These are phyloP conservation scores for Ligdia adustata DNA, from an alignment of 2,888 invertebrate genomes.

Conservation along the genomic window DNA sequence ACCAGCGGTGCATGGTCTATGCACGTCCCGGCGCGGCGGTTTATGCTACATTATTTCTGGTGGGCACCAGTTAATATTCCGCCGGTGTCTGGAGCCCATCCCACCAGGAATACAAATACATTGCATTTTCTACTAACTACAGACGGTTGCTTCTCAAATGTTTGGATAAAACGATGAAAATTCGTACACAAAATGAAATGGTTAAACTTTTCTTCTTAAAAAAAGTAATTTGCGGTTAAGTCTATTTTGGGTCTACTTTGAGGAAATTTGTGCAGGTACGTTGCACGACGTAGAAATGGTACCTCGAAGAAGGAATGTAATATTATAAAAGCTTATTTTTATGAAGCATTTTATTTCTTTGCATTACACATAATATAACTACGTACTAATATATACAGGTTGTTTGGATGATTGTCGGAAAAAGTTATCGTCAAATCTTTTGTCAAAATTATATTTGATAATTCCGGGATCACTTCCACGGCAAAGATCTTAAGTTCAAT, in stretches of 20 bases:
- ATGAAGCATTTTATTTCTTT: no score
- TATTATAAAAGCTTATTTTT: no score
- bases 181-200: constrained; percentile 14
- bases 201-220: constrained; percentile 11
- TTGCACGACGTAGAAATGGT: no score
- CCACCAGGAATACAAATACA: constrained; percentile 73
- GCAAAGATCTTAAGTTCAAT: no score
- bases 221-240: constrained; percentile 6
- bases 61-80: constrained; percentile 70
- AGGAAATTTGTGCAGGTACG: no score
- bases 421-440: no score
- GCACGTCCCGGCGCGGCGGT: constrained; percentile 71
- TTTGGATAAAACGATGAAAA: constrained; percentile 37
- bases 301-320: no score
- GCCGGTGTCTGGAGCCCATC: constrained; percentile 56
- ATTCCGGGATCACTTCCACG: no score
- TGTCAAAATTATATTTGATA: no score
- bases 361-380: no score
- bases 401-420: no score
- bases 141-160: constrained; percentile 60
- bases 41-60: constrained; percentile 75
- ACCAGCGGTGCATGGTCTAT: constrained; percentile 52
- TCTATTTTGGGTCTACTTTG: background rate
- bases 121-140: constrained; percentile 52
- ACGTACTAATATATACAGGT: no score